phyloP scores from a whole-genome alignment of 2,888 invertebrate species.

The Hypena proboscidalis region DNA sequence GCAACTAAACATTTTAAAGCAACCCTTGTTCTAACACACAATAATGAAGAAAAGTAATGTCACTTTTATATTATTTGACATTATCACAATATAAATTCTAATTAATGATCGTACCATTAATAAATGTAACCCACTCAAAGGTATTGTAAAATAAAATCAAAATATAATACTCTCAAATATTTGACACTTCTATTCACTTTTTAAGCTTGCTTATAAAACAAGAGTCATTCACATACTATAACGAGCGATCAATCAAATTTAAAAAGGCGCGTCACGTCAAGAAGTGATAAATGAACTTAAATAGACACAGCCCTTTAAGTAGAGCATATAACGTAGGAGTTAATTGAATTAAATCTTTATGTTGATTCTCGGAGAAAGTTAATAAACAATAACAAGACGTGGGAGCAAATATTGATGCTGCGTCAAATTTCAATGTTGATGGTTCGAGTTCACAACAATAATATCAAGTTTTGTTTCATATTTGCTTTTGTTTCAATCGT shows the following conservation, averaged over 20 bases:
- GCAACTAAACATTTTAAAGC: too few species aligned
- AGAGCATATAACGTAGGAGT: constrained; percentile 41
- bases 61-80: too few species aligned
- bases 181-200: constrained; percentile 21
- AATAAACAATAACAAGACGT: constrained; percentile 43
- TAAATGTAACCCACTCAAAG: too few species aligned
- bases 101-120: too few species aligned
- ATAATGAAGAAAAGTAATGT: too few species aligned
- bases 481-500: constrained; percentile 20
- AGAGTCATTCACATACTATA: constrained; percentile 50
- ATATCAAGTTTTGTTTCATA: constrained; percentile 16
- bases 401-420: constrained; percentile 32
- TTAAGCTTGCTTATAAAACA: constrained; percentile 22
- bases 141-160: too few species aligned
- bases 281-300: constrained; percentile 75
- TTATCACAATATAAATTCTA: too few species aligned
- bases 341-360: constrained; percentile 63
- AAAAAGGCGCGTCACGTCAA: constrained; percentile 60
- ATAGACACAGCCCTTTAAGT: constrained; percentile 53
- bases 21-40: too few species aligned
- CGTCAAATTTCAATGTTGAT: constrained; percentile 25
- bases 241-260: constrained; percentile 75
- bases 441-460: constrained; percentile 26
- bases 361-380: constrained; percentile 52
- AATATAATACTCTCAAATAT: too few species aligned